Base-by-base conservation (phyloP, 2,113 vertebrate genomes). In the Cephalopterus ornatus region DNA sequence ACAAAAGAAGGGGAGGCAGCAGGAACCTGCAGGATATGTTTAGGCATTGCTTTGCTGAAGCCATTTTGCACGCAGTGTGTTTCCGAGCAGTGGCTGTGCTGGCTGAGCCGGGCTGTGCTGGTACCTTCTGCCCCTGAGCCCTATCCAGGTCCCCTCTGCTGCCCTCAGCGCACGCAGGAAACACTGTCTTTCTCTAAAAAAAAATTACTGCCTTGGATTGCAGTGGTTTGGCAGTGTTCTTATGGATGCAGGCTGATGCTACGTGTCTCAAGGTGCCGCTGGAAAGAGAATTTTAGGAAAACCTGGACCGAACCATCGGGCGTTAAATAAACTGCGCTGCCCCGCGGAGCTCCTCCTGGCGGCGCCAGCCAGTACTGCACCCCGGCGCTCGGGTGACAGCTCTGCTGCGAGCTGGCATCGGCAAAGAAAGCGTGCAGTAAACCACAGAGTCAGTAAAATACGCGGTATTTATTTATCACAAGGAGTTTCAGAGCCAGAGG, bases 241-340 rank as follows among this genome's bases (percentile, higher is more conserved):
- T 32, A 47, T 4, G 50, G 37, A 4, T 6, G 3, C 42, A 16
- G 44, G 24, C 8, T 27, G 37, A 4, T 58, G 59, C 63, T 37
- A 14, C 28, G 0, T 15, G 42, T 58, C 39, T 28, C 7, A 5
- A 35, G 28, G 26, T 13, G 3, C 44, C 17, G 0, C 8, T 9
- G 44, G 30, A 50, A 72, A 4, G 21, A 6, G 47, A 56, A 27
- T 66, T 92, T 66, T 20, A 9, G 35, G 27, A 14, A 55, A 76
- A 9, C 0, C 6, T 7, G n/a, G 4, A 7, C 22, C 20, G 5
- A 1, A 2, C 8, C 3, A 1, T 3, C 11, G 13, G 33, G 19
- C 1, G 11, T 33, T 11, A 14, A 52, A 37, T 17, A 26, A 28
- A n/a, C 15, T 59, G 23, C 52, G 35, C 9, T 17, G 46, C 9